These are phyloP conservation scores for Butastur rufipennis DNA, from an alignment of 2,113 vertebrate genomes.

Conservation along the genomic window DNA sequence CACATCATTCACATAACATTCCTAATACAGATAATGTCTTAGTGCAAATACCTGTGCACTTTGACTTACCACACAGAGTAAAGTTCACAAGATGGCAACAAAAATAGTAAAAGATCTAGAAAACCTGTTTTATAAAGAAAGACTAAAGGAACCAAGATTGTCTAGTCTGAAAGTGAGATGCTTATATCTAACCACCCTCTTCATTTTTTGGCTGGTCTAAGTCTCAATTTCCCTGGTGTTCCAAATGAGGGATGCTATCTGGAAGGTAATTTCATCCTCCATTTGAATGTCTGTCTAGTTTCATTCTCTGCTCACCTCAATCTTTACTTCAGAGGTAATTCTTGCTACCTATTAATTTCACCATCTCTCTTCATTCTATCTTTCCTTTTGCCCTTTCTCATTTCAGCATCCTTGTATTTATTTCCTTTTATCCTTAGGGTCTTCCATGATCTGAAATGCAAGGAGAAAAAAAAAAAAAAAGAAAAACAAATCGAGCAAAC, in stretches of 20 bases:
- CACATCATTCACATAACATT: background rate
- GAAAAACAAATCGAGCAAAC: background rate
- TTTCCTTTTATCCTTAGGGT: background rate
- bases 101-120: background rate
- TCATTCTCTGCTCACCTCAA: background rate
- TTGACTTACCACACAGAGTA: background rate
- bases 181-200: background rate
- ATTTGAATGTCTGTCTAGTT: background rate
- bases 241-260: background rate
- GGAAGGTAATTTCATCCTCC: background rate
- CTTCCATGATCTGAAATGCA: background rate
- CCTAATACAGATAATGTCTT: background rate
- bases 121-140: background rate
- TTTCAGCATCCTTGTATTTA: background rate
- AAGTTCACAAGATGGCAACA: background rate
- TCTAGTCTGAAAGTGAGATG: background rate
- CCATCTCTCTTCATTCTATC: background rate
- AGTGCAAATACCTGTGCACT: background rate
- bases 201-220: background rate
- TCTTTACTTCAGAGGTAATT: background rate
- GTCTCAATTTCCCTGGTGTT: background rate
- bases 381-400: background rate
- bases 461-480: too few relatives aligned
- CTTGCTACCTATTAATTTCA: background rate
- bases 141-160: background rate